Evolutionary conservation across 2,888 invertebrate species (phyloP).

Genomic region (Tigriopus californicus): DNA sequence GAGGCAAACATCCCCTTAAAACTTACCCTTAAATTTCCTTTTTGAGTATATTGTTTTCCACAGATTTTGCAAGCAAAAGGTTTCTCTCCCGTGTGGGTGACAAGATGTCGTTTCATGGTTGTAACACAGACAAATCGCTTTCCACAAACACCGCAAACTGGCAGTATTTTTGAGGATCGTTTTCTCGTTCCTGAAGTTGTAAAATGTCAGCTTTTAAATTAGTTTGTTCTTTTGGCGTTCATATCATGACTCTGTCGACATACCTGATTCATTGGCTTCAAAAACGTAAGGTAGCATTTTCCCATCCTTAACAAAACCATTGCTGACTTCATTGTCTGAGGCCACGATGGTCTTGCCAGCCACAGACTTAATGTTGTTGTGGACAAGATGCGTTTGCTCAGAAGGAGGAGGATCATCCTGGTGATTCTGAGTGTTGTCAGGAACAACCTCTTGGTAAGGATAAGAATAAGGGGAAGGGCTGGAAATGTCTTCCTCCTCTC

Average conservation of each 20-base stretch:
- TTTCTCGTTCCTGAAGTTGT: constrained; percentile 6
- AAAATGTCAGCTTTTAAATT: background rate
- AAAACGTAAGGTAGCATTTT: constrained; percentile 11
- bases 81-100: constrained; percentile 16
- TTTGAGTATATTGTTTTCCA: constrained; percentile 15
- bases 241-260: background rate
- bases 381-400: too few relatives aligned
- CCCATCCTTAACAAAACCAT: constrained; percentile 14
- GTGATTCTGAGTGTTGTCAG: too few relatives aligned
- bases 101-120: constrained; percentile 16
- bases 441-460: too few relatives aligned
- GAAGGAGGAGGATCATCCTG: too few relatives aligned
- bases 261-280: constrained; percentile 15
- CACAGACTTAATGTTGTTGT: too few relatives aligned
- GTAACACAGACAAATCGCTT: constrained; percentile 16
- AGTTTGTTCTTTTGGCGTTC: background rate
- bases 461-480: too few relatives aligned
- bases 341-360: constrained; percentile 5
- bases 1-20: background rate
- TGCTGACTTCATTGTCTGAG: constrained; percentile 14
- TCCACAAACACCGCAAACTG: constrained; percentile 15
- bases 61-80: constrained; percentile 16
- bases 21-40: constrained; percentile 15
- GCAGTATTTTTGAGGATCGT: constrained; percentile 10
- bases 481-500: too few relatives aligned